Evolutionary conservation across 2,113 vertebrate genomes (phyloP), one percentile per base, ranked within the genome.

Genomic region (Bubo scandiacus): DNA sequence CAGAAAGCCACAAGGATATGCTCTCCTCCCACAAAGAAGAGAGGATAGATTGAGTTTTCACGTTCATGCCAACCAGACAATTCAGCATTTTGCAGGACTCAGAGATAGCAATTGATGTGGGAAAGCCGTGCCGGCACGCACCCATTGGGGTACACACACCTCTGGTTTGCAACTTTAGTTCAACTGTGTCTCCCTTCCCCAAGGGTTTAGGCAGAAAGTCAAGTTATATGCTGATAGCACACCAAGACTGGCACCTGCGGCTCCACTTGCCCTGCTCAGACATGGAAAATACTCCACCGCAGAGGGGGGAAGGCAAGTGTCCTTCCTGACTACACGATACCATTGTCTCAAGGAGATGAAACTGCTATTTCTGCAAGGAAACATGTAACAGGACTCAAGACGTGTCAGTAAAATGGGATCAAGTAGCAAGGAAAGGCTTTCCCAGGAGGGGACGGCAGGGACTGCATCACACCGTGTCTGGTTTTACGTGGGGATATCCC

Each of bases 101-200:
- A 25, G n/a, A n/a, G 34, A 23, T 2, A 51, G 54, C 54, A 36
- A 61, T 3, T 5, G 14, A 23, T 27, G 10, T 21, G 34, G 47
- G 58, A 47, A 88, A 80, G 49, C 29, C 4, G 1, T 27, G 57
- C 26, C 13, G 52, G 70, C 49, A 68, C 1, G 4, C 13, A 25
- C 12, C 42, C 23, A 7, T 11, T 1, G 4, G 30, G 26, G 36
- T 21, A n/a, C 12, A 3, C 5, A 2, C 2, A 5, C 7, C 29
- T 47, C 25, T 36, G 16, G 30, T 20, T 42, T 65, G 58, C 29
- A 68, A 40, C 29, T 29, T 59, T 3, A 10, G 29, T n/a, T 63
- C n/a, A 65, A 15, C n/a, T 2, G 1, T 14, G 15, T 7, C n/a
- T 82, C 38, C 43, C 11, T 22, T 59, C 26, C 52, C 38, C 29